Base-by-base conservation (phyloP, 1,140 invertebrate species). In the Hyles euphorbiae region DNA sequence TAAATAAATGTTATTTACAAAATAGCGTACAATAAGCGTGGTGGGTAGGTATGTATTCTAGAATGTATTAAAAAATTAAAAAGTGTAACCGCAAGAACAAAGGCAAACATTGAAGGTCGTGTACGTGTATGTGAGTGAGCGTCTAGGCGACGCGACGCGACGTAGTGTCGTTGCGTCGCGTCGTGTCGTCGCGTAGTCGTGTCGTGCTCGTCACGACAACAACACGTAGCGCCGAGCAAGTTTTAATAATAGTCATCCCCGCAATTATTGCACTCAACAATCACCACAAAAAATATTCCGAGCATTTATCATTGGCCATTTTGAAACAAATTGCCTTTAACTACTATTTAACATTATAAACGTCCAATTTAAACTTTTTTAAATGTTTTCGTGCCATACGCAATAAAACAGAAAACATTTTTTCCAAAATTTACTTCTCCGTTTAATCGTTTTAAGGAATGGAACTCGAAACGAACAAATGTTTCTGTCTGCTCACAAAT, bases 291-390 rank as follows among this genome's bases (percentile, higher is more conserved):
- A 79, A 76, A 34, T n/a, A 58, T 47, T 60, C 52, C 50, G 47
- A 61, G 49, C 70, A 68, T 67, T 78, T 75, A 81, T 72, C 67
- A 72, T 65, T 71, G 68, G 76, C 78, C 68, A 77, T 74, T 76
- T 77, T 68, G 74, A 67, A 79, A 72, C 64, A 56, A 71, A 74
- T 78, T 76, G 78, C 74, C 69, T 78, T 68, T 62, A 74, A 56
- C 61, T 60, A 70, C 65, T 69, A 60, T 63, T 59, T 53, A 55
- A 63, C 40, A 64, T 63, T 58, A 65, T 60, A 64, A 63, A 56
- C 58, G 49, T 43, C 33, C 56, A 53, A 34, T 58, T 53, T 53
- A 34, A 44, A 54, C 40, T 8, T 54, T 44, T 54, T 54, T 56
- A 48, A 58, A 44, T 34, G 6, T 40, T 54, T 3, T 54, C 34